Conservation (phyloP, 2,888 invertebrate species). For the Callinectes sapidus region DNA sequence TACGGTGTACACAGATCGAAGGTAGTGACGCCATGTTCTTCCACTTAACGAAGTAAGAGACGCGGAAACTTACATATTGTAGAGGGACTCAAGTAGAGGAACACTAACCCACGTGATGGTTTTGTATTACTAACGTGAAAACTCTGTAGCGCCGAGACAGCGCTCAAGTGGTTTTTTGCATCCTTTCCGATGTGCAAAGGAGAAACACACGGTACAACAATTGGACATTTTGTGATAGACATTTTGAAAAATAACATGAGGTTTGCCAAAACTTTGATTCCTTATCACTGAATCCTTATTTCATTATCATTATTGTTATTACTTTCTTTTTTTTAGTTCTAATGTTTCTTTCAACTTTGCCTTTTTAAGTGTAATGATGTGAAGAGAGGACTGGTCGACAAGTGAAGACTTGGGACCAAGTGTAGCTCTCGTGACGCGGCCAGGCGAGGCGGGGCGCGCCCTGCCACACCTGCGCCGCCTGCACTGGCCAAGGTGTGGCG, state of each 20-base stretch:
- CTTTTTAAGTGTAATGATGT: not conserved
- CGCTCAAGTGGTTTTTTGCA: not conserved
- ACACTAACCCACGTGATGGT: constrained; percentile 27
- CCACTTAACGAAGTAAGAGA: not conserved
- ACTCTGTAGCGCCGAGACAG: not conserved
- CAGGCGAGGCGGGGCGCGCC: not conserved
- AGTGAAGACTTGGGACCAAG: not conserved
- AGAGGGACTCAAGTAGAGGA: constrained; percentile 1
- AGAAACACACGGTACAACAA: constrained; percentile 23
- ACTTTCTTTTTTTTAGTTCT: not conserved
- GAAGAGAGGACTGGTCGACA: not conserved
- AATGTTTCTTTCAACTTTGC: not conserved
- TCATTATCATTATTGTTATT: too few relatives aligned
- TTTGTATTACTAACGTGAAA: constrained; percentile 14
- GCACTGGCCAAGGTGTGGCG: not conserved
- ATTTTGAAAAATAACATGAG: not conserved
- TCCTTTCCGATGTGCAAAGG: not conserved
- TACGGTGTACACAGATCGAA: constrained; percentile 8
- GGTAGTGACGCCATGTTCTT: constrained; percentile 5
- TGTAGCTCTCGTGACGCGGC: not conserved
- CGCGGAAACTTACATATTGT: not conserved
- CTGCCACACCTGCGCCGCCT: not conserved
- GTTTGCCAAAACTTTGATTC: constrained; percentile 12
- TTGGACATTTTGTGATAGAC: not conserved
- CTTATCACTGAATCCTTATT: not conserved